Evolutionary conservation across 2,797 vertebrate genomes (phyloP).

Genomic region (Sardinella longiceps): DNA sequence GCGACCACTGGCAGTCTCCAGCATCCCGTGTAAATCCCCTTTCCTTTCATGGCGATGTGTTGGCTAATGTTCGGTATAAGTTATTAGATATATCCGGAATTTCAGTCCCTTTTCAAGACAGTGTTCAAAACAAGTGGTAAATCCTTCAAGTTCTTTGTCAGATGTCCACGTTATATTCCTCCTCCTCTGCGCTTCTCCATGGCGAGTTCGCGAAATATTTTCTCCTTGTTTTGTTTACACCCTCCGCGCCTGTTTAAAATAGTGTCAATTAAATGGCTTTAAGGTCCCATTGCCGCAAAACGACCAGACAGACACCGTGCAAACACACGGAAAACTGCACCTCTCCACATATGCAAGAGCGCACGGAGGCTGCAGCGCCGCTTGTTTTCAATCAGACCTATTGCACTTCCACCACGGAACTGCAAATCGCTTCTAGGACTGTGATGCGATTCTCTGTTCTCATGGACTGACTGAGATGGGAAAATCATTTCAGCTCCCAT

Average conservation of each 20-base stretch:
- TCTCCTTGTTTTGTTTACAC: constrained; percentile 39
- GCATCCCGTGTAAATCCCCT: constrained; percentile 63
- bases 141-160: constrained; percentile 50
- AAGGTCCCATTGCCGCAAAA: constrained; percentile 67
- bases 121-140: constrained; percentile 53
- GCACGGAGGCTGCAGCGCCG: constrained; percentile 51
- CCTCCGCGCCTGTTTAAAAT: constrained; percentile 46
- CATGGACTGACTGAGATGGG: constrained; percentile 53
- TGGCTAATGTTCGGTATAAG: constrained; percentile 12
- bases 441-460: constrained; percentile 63
- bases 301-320: constrained; percentile 42
- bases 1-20: constrained; percentile 70
- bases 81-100: constrained; percentile 23
- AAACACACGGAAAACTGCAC: constrained; percentile 29
- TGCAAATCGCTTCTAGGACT: constrained; percentile 56
- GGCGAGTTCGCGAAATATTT: constrained; percentile 53
- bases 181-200: constrained; percentile 66
- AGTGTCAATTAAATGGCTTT: constrained; percentile 43
- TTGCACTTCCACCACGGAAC: constrained; percentile 57
- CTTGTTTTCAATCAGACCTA: constrained; percentile 49
- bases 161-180: constrained; percentile 64
- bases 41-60: constrained; percentile 64
- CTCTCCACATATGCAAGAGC: constrained; percentile 28
- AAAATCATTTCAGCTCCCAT: constrained; percentile 53
- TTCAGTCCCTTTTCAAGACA: neutral